Conservation (phyloP, 2,888 invertebrate species). For the Reticulitermes lucifugus region DNA sequence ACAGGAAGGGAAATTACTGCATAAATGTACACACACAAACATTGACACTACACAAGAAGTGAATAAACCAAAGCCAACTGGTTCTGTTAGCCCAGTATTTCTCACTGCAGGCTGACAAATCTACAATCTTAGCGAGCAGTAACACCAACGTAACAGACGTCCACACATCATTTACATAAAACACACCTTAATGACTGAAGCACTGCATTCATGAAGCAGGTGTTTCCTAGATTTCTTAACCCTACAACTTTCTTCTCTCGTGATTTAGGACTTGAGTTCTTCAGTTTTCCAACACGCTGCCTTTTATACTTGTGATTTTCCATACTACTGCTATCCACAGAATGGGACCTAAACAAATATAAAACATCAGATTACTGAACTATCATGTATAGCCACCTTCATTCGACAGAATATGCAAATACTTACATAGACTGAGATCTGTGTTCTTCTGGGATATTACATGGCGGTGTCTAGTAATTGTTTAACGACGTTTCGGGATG, state of each 20-base stretch:
- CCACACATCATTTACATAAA: background rate
- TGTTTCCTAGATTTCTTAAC: constrained; percentile 84
- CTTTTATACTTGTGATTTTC: constrained; percentile 55
- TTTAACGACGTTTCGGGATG: no score
- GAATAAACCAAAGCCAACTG: no score
- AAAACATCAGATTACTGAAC: background rate
- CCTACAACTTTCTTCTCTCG: constrained; percentile 77
- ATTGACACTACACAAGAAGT: no score
- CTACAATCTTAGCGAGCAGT: no score
- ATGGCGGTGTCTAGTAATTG: no score
- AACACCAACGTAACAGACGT: background rate
- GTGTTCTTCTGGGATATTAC: no score
- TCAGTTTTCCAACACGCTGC: constrained; percentile 57
- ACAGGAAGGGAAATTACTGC: no score
- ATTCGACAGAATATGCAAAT: background rate
- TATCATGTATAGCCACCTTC: background rate
- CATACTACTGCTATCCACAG: constrained; percentile 55
- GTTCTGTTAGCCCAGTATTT: no score
- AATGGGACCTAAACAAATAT: constrained; percentile 51
- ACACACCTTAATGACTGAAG: constrained; percentile 76
- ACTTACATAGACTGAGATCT: background rate
- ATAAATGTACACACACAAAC: no score
- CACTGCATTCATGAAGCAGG: constrained; percentile 89
- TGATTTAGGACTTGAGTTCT: constrained; percentile 56
- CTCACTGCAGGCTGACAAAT: no score